Conservation (phyloP, 2,797 vertebrate genomes). For the Sebastes cheni region DNA sequence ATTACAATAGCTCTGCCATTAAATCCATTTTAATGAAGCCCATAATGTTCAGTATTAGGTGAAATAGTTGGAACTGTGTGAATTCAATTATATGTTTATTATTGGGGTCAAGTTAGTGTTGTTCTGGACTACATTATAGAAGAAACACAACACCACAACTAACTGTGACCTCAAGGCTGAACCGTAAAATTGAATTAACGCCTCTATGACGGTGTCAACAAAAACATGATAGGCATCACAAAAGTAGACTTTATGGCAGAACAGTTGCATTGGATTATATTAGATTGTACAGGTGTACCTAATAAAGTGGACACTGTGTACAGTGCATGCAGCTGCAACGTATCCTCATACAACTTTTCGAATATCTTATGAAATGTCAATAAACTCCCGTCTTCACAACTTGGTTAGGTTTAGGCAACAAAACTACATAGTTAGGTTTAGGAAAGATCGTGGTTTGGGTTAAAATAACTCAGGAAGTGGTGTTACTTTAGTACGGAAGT, state of each 20-base stretch:
- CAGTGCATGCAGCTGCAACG: not conserved
- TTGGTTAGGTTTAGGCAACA: too few relatives aligned
- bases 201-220: not conserved
- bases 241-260: not conserved
- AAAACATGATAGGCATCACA: not conserved
- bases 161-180: not conserved
- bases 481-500: too few relatives aligned
- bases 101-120: not conserved
- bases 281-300: not conserved
- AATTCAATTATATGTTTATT: too few relatives aligned
- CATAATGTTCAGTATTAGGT: not conserved
- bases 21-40: not conserved
- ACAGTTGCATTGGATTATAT: not conserved
- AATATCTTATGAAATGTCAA: too few relatives aligned
- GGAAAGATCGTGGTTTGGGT: too few relatives aligned
- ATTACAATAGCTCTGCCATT: too few relatives aligned
- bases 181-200: not conserved
- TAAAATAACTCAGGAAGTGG: too few relatives aligned
- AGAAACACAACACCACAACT: not conserved
- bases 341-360: too few relatives aligned
- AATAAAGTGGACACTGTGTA: not conserved
- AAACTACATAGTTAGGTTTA: too few relatives aligned
- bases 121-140: not conserved
- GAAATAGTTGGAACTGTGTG: too few relatives aligned
- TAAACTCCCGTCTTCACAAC: too few relatives aligned